Percentiles rank a stretch among this genome's conserved stretches.
These are phyloP conservation scores for Drosophila ambigua DNA, from an alignment of 1,140 invertebrate genomes.

Conservation along the genomic window DNA sequence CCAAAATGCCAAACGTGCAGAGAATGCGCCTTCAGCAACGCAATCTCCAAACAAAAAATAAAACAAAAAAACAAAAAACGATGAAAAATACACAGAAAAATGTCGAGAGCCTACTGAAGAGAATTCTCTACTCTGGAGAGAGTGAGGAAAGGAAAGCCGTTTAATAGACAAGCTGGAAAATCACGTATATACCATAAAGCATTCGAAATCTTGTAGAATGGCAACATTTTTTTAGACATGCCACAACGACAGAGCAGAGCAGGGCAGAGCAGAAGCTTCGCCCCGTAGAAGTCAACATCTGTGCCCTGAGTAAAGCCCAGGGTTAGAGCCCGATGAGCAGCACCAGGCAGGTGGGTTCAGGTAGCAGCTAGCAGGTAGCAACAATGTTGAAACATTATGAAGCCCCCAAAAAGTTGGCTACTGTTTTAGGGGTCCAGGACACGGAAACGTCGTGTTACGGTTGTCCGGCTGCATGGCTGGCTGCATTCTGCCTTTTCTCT, in stretches of 20 bases:
- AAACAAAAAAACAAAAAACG: slow-evolving; percentile 12
- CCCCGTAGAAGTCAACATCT: slow-evolving; percentile 10
- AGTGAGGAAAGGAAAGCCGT: slow-evolving; percentile 22
- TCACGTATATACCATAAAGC: slow-evolving; percentile 73
- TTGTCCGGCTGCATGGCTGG: slow-evolving; percentile 70
- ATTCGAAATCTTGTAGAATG: slow-evolving; percentile 43
- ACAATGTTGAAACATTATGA: slow-evolving; percentile 60
- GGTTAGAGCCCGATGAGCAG: slow-evolving; percentile 1
- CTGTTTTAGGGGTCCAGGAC: slow-evolving; percentile 45
- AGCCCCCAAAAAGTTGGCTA: slow-evolving; percentile 57
- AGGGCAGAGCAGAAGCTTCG: neutral
- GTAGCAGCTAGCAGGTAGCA: slow-evolving; percentile 32
- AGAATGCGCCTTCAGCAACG: slow-evolving; percentile 31
- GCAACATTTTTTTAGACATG: slow-evolving; percentile 37
- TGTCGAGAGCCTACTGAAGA: no score
- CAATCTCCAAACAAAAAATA: slow-evolving; percentile 7
- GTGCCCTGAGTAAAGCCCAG: neutral
- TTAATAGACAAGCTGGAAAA: slow-evolving; percentile 70
- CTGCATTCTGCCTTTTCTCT: slow-evolving; percentile 49
- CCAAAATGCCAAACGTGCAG: slow-evolving; percentile 77
- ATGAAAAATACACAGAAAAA: slow-evolving; percentile 16
- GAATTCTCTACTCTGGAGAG: neutral
- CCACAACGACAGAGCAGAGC: slow-evolving; percentile 14
- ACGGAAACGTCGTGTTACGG: slow-evolving; percentile 79
- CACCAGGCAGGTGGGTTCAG: neutral